These are phyloP conservation scores for Mormyrus hasselquistii DNA, from an alignment of 2,797 vertebrate species.

Conservation along the genomic window DNA sequence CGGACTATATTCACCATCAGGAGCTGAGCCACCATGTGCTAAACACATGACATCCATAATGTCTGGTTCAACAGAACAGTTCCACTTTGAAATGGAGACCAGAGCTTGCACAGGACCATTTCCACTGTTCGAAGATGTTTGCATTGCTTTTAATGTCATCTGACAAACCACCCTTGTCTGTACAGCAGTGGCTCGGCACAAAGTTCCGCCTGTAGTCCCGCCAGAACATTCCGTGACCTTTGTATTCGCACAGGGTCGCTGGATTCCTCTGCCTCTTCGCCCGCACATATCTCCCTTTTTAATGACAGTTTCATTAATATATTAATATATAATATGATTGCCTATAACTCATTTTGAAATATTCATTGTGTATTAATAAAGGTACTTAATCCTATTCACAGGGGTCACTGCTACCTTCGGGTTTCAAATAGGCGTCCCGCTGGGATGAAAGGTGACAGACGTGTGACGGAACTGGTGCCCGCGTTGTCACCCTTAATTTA, in stretches of 20 bases:
- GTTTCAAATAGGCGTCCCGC: background rate
- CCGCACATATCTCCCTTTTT: background rate
- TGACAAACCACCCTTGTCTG: background rate
- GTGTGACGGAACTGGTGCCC: background rate
- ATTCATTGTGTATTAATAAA: slow-evolving; percentile 19
- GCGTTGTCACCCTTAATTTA: background rate
- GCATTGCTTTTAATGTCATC: background rate
- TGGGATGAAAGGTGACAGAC: background rate
- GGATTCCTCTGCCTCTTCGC: background rate
- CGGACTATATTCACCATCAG: background rate
- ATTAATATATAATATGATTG: slow-evolving; percentile 18
- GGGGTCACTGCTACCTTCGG: background rate
- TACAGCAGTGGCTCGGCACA: background rate
- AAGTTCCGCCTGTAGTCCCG: background rate
- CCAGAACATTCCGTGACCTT: background rate
- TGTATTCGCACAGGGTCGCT: background rate
- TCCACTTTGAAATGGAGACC: background rate
- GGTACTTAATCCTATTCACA: slow-evolving; percentile 8
- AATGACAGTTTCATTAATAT: slow-evolving; percentile 17
- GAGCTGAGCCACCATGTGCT: background rate
- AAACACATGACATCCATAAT: background rate
- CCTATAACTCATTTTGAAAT: slow-evolving; percentile 14
- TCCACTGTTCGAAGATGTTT: background rate
- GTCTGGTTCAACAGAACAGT: background rate
- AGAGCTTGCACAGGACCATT: background rate